These are phyloP conservation scores for Cinclus mexicanus DNA, from an alignment of 2,113 vertebrate species.

Conservation along the genomic window DNA sequence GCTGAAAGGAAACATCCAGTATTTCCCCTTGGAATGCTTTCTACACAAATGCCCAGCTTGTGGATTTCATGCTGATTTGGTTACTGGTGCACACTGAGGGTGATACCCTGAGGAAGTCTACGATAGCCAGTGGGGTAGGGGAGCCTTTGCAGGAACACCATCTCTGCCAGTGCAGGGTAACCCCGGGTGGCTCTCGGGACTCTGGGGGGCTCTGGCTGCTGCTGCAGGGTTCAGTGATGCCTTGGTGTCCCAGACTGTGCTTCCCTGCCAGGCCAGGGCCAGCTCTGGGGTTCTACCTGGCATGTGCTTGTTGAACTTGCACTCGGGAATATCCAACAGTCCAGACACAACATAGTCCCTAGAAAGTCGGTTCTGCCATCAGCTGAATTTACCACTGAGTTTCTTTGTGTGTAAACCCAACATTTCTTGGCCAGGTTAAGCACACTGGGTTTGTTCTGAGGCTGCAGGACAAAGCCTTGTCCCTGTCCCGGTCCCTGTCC, in stretches of 20 bases:
- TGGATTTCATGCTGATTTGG: neutral
- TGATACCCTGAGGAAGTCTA: rapidly evolving
- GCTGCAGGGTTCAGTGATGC: rapidly evolving
- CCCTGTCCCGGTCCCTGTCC: too few species aligned
- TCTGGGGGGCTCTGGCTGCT: neutral
- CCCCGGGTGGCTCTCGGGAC: rapidly evolving
- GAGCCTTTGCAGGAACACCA: rapidly evolving
- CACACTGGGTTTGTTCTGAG: neutral
- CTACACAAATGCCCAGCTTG: neutral
- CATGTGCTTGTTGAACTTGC: rapidly evolving
- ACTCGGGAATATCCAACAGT: neutral
- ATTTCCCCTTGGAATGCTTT: neutral
- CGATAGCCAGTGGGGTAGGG: rapidly evolving
- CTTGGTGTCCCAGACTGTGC: neutral
- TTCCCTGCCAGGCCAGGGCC: neutral
- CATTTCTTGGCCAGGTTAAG: neutral
- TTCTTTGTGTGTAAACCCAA: neutral
- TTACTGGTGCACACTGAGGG: neutral
- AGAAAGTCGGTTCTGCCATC: neutral
- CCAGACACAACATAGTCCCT: rapidly evolving
- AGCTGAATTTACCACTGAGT: neutral
- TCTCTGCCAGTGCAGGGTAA: rapidly evolving
- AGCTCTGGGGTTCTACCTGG: neutral
- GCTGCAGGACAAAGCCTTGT: neutral
- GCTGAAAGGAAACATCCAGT: neutral